Evolutionary conservation across 2,797 vertebrate genomes (phyloP), one percentile per base, ranked within the genome.

Genomic region (Manis pentadactyla): DNA sequence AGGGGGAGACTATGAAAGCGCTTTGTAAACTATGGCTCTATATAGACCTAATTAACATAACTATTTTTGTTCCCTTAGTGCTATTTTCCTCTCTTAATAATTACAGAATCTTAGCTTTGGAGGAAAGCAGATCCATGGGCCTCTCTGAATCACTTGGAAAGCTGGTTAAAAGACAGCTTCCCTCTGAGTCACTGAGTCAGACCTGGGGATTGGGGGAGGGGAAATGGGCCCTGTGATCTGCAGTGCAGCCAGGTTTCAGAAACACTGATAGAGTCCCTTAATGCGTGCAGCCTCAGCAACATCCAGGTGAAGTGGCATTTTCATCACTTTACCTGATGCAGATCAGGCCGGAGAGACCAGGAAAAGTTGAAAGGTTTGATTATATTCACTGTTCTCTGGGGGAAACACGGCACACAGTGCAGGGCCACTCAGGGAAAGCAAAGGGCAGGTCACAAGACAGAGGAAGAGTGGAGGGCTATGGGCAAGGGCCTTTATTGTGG

Each of bases 81-180:
- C 83, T 93, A 51, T 89, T 83, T 96, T 94, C 81, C 55, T 92
- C 74, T 86, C 63, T 94, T 88, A 86, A 94, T 89, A 89, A 91
- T 63, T 71, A 75, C 53, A 89, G 82, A 79, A 83, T 89, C 64
- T 66, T 83, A 42, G 59, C 46, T 92, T 68, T 87, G 49, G 51
- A 91, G 23, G n/a, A 61, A 37, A 92, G 29, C 4, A 59, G 68
- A 94, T 71, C 57, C 68, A 14, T 3, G 59, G 42, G 14, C n/a
- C 57, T 59, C 31, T 34, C 34, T 61, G 73, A 90, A 93, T 49
- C 85, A 59, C 11, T 34, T 12, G 8, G 53, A 84, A 31, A 59
- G 21, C 37, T 59, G 42, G 75, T 34, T 83, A 82, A 88, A 63
- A 66, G 42, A 55, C 27, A 87, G 79, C 64, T 7, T 37, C 51